Percentiles rank a stretch among this genome's conserved stretches.
phyloP scores from a whole-genome alignment of 2,888 invertebrate genomes.

The Drosophila anceps region DNA sequence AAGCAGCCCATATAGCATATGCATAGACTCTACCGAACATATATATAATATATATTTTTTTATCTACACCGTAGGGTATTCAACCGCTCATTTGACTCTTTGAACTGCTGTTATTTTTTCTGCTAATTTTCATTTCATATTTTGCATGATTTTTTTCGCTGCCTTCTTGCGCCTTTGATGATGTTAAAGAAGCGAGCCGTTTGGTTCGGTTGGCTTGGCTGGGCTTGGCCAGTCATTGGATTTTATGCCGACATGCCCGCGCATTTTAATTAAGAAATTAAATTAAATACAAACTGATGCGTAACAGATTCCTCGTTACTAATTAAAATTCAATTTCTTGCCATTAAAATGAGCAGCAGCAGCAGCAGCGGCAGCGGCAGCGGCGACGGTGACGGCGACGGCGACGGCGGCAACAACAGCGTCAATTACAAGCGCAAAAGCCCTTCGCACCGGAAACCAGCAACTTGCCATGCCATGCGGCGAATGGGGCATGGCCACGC shows the following conservation, averaged over 20 bases:
- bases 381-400: too few species aligned
- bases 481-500: constrained; percentile 49
- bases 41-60: too few species aligned
- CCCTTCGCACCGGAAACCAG: constrained; percentile 66
- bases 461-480: constrained; percentile 29
- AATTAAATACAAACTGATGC: constrained; percentile 82
- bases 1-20: too few species aligned
- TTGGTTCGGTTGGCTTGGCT: constrained; percentile 12
- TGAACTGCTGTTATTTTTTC: not conserved
- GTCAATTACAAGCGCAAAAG: constrained; percentile 69
- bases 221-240: constrained; percentile 60
- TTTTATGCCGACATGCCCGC: constrained; percentile 76
- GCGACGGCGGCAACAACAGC: constrained; percentile 51
- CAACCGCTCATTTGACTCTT: too few species aligned
- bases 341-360: constrained; percentile 74
- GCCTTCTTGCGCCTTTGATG: constrained; percentile 36
- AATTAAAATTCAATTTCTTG: constrained; percentile 82
- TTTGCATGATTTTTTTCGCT: constrained; percentile 9
- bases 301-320: constrained; percentile 81
- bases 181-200: constrained; percentile 34
- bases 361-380: constrained; percentile 16
- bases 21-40: too few species aligned
- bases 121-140: constrained; percentile 4
- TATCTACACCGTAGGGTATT: not conserved
- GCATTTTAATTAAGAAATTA: constrained; percentile 82